A percentile compares a stretch with the other conserved stretches of the same genome.
phyloP scores from a whole-genome alignment of 2,113 vertebrate genomes.

The Phalacrocorax carbo region DNA sequence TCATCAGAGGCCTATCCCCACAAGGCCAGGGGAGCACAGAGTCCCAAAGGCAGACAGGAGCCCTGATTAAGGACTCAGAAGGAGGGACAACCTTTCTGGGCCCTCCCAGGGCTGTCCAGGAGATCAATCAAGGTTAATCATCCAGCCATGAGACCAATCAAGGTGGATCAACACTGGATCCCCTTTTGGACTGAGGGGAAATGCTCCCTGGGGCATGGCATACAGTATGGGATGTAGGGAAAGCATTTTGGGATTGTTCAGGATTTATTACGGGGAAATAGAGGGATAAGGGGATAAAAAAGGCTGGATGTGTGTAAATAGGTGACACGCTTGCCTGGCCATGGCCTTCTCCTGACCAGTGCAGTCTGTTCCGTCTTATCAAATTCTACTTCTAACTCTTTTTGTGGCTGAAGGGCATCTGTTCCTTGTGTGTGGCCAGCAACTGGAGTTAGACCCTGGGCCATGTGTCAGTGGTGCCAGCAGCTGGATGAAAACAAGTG shows the following conservation, averaged over 20 bases:
- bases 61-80: not conserved
- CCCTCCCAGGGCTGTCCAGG: not conserved
- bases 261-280: not conserved
- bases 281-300: not conserved
- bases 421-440: not conserved
- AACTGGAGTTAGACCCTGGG: not conserved
- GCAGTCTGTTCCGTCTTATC: not conserved
- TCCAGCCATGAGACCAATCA: not conserved
- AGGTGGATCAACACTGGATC: not conserved
- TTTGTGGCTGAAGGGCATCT: not conserved
- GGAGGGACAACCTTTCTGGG: not conserved
- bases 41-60: not conserved
- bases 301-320: not conserved
- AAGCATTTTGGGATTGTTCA: not conserved
- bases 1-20: not conserved
- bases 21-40: not conserved
- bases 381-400: not conserved
- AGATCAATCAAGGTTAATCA: not conserved
- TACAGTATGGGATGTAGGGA: not conserved
- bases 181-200: not conserved
- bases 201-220: not conserved
- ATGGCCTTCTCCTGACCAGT: not conserved
- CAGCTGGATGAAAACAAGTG: not conserved
- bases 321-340: not conserved
- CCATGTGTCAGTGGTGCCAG: accelerated